Evolutionary conservation across 1,140 invertebrate species (phyloP).

Genomic region (Drosophila melanogaster): DNA sequence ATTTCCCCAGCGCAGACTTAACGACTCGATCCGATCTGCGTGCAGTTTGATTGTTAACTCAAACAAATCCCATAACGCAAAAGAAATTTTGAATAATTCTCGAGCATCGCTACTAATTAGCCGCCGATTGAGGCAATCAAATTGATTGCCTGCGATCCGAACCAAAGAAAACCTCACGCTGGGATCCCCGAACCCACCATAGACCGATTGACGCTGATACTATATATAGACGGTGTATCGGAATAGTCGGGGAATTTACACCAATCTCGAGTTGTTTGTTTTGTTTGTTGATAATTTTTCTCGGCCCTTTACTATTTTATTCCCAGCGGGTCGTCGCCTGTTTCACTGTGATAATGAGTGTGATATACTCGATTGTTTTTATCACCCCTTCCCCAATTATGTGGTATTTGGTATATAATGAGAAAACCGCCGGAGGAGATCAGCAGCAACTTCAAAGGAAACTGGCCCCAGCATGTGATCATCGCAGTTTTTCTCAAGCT

Average conservation of each 20-base stretch:
- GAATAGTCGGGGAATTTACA: conserved; percentile 39
- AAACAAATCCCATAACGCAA: conserved; percentile 50
- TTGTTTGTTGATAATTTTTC: conserved; percentile 76
- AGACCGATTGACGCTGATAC: conserved; percentile 70
- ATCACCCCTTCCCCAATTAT: conserved; percentile 13
- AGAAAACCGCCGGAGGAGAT: conserved; percentile 51
- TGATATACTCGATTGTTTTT: conserved; percentile 62
- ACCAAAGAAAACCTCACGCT: conserved; percentile 49
- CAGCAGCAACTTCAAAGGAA: conserved; percentile 64
- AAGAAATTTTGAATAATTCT: conserved; percentile 57
- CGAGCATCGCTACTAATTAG: conserved; percentile 71
- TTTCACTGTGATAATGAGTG: conserved; percentile 70
- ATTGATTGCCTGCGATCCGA: conserved; percentile 63
- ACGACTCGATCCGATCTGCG: conserved; percentile 20
- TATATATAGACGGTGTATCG: conserved; percentile 65
- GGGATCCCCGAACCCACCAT: conserved; percentile 44
- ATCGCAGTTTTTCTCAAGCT: conserved; percentile 28
- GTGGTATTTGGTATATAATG: conserved; percentile 55
- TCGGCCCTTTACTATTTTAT: conserved; percentile 69
- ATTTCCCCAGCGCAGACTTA: conserved; percentile 2
- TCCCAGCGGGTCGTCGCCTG: conserved; percentile 61
- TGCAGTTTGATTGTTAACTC: conserved; percentile 49
- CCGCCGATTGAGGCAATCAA: conserved; percentile 81
- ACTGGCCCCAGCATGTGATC: conserved; percentile 65
- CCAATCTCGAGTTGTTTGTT: conserved; percentile 40